Evolutionary conservation across 2,888 invertebrate species (phyloP), one percentile per base, ranked within the genome.

Genomic region (Parnassius orleans): DNA sequence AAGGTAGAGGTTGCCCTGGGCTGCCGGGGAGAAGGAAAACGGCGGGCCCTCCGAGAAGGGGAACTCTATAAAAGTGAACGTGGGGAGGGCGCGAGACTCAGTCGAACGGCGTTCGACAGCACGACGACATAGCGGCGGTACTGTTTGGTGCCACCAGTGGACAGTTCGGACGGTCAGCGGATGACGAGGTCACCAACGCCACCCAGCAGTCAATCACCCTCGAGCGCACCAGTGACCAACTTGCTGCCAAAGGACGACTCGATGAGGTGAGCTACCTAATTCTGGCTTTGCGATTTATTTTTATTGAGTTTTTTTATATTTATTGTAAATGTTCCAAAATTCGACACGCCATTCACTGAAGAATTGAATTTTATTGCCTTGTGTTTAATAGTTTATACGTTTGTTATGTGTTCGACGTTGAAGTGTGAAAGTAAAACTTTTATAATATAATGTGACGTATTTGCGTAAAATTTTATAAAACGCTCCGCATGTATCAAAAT

Each of bases 51-150:
- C 69, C 71, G 75, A 84, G 48, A 48, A 48, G 85, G 87, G 86
- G 86, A 75, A 84, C 70, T 74, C 75, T 89, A 90, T 90, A 90
- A 84, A 87, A 87, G 87, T 77, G 86, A 78, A 77, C 68, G 88
- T 72, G 68, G 66, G 70, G 74, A 74, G 71, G 70, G 76, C 81
- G 85, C 81, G 83, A 83, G 86, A 79, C 73, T 86, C 90, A 90
- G 88, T 90, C 81, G 82, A 74, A 76, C 74, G 78, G 81, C 81
- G 78, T 68, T 78, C 79, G 72, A 78, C 76, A 71, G 68, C 71
- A 75, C 65, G 62, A 56, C 65, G 68, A 50, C 57, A 19, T 15
- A 41, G 66, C 60, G 66, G 66, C 77, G 77, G 72, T 76, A 74
- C 70, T 72, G 65, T 72, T 68, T 68, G 70, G 48, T 48, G 48